phyloP scores from a whole-genome alignment of 1,140 invertebrate genomes.

The Cyrtorhinus lividipennis region DNA sequence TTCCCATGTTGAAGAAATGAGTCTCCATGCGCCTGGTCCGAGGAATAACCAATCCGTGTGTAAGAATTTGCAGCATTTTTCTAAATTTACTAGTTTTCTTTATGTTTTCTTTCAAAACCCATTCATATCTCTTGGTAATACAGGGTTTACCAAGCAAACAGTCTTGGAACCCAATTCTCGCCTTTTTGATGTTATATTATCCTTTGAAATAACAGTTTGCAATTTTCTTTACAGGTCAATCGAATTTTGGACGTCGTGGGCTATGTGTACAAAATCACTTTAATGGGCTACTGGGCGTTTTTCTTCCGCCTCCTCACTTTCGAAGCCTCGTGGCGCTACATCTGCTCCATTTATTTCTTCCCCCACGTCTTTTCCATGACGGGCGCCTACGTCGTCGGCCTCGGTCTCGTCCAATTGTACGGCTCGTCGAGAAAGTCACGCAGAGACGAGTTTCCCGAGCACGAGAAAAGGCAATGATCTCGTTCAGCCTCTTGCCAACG shows the following conservation, averaged over 20 bases:
- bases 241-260: background rate
- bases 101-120: too few relatives aligned
- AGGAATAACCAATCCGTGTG: too few relatives aligned
- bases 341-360: background rate
- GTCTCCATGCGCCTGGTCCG: too few relatives aligned
- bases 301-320: background rate
- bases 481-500: conserved; percentile 1
- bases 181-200: too few relatives aligned
- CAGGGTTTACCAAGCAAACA: too few relatives aligned
- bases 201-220: too few relatives aligned
- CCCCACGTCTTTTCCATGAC: background rate
- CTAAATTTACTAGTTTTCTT: too few relatives aligned
- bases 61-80: too few relatives aligned
- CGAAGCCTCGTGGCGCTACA: conserved; percentile 1
- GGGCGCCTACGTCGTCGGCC: background rate
- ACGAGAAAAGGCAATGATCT: conserved; percentile 1
- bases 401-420: background rate
- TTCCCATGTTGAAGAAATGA: too few relatives aligned
- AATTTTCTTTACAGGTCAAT: background rate
- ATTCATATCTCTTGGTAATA: too few relatives aligned
- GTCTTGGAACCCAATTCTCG: too few relatives aligned
- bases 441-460: background rate
- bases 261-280: background rate
- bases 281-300: conserved; percentile 3
- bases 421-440: background rate